Base-by-base conservation (phyloP, 1,140 invertebrate genomes). In the Listronotus oregonensis region DNA sequence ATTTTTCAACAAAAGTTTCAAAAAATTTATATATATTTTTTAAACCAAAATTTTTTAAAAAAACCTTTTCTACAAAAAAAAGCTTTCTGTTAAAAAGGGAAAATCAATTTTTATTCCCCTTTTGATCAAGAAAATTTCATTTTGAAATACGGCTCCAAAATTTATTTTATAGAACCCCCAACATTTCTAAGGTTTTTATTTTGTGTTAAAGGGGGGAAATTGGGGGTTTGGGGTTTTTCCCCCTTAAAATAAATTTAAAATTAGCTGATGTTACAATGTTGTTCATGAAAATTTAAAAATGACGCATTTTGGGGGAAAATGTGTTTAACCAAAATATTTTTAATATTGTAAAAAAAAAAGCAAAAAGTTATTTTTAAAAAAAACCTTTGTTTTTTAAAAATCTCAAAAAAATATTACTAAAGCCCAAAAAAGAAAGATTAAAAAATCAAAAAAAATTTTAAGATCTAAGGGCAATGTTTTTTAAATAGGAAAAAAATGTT, bases 261-360 rank as follows among this genome's bases (percentile, higher is more conserved):
- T 88, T 89, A 0, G 91, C 91, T 63, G 89, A 91, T 6, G 89
- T 91, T 1, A 93, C 90, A 50, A 93, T 88, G 77, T 87, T 89
- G 56, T 92, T 85, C 88, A 10, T 87, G 84, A 64, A 77, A 89
- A 78, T 81, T 84, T 21, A 80, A 83, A 27, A 84, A 82, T 62
- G 86, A 88, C 0, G 88, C 85, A 14, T 88, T 88, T 68, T 86
- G 84, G 1, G 86, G 85, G 14, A 90, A 77, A 84, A 88, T 0
- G 88, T 90, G 66, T 87, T 85, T 15, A 94, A 87, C 69, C 66
- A 49, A 17, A 65, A 46, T 10, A 32, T 21, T n/a, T n/a, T n/a
- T n/a, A n/a, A n/a, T n/a, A n/a, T n/a, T n/a, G n/a, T n/a, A n/a
- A n/a, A n/a, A n/a, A n/a, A n/a, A n/a, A n/a, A n/a, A n/a, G n/a